Base-by-base conservation (phyloP, 2,113 vertebrate species). In the Misgurnus mizolepis region DNA sequence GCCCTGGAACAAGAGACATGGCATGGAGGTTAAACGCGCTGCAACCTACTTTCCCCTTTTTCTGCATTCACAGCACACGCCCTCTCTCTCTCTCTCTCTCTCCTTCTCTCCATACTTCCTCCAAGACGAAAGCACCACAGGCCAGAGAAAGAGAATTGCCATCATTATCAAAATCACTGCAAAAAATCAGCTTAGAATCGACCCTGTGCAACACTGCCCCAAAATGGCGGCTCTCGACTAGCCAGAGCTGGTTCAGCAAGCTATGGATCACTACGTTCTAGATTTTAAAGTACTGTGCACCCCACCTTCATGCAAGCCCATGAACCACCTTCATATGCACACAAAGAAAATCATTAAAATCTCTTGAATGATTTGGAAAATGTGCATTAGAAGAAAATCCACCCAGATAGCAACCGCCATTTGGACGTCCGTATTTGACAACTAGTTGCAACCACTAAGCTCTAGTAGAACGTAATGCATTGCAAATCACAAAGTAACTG, bases 1-100 rank as follows among this genome's bases (percentile, higher is more conserved):
- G 79, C 97, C 97, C 97, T 99, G 90, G 7, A 87, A 86, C 84
- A 86, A 65, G 65, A 83, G 85, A 18, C 62, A 85, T 55, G 65
- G 41, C 69, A 56, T 76, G 75, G 76, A 76, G 75, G 66, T 83
- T 55, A 87, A 66, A 78, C 34, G 56, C 27, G 61, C 79, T 61
- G 76, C 84, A 85, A 82, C 82, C 86, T 85, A 81, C 64, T 78
- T 84, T 80, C 6, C 62, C 27, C 69, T 69, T 67, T 77, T 39
- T 78, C 58, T 18, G 12, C 71, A 75, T 79, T 72, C 66, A 73
- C 49, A 70, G 67, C 65, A 80, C 78, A 79, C 64, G 67, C 71
- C 72, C 76, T 70, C 18, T 45, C 58, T 68, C 56, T 65, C 65
- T 66, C 34, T 78, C 18, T 65, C 65, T 66, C 61, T 73, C 75